Percentiles rank a stretch among this genome's conserved stretches.
phyloP scores from a whole-genome alignment of 2,888 invertebrate genomes.

The Uloborus plumipes region DNA sequence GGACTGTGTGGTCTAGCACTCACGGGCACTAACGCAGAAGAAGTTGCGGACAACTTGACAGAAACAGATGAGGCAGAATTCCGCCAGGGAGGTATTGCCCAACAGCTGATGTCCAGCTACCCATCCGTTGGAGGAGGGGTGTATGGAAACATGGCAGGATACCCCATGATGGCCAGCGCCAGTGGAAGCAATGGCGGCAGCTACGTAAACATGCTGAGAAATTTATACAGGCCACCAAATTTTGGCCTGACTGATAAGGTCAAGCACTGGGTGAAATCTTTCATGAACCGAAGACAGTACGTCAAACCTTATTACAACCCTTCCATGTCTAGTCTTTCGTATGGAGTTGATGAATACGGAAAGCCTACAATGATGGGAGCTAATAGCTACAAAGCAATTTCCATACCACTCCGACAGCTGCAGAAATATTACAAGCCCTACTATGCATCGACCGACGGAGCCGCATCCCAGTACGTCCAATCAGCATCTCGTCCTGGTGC shows the following conservation, averaged over 20 bases:
- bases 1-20: no score
- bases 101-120: slow-evolving; percentile 51
- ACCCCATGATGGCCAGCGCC: slow-evolving; percentile 6
- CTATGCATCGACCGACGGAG: slow-evolving; percentile 29
- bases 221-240: slow-evolving; percentile 47
- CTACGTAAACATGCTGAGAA: slow-evolving; percentile 50
- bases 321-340: slow-evolving; percentile 21
- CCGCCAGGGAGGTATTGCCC: slow-evolving; percentile 49
- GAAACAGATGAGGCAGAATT: slow-evolving; percentile 46
- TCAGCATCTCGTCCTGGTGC: slow-evolving; percentile 12
- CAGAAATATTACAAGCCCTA: slow-evolving; percentile 62
- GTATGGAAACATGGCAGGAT: slow-evolving; percentile 19
- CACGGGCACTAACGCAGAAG: background rate
- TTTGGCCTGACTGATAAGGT: slow-evolving; percentile 57
- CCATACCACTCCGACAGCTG: slow-evolving; percentile 48
- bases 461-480: slow-evolving; percentile 1
- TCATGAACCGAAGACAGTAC: slow-evolving; percentile 58
- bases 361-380: slow-evolving; percentile 36
- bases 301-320: slow-evolving; percentile 55
- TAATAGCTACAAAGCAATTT: slow-evolving; percentile 52
- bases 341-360: slow-evolving; percentile 31
- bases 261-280: slow-evolving; percentile 58
- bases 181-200: slow-evolving; percentile 18
- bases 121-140: slow-evolving; percentile 5
- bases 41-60: slow-evolving; percentile 31